Evolutionary conservation across 2,797 vertebrate genomes (phyloP), one percentile per base, ranked within the genome.

Genomic region (Holocentrus rufus): DNA sequence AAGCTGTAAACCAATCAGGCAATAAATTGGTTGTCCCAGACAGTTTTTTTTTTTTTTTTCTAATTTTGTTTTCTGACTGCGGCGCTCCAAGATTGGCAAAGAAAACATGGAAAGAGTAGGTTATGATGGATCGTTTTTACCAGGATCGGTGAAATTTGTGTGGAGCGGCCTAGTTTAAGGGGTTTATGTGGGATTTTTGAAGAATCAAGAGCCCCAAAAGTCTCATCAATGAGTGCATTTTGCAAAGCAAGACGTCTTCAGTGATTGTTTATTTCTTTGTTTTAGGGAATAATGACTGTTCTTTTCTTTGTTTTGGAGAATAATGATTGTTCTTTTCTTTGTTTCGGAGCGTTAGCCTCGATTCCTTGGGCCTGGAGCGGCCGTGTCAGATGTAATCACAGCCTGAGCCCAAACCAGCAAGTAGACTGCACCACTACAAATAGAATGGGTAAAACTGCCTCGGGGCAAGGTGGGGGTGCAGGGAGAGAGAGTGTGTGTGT

Each of bases 381-480:
- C 8, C 52, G 65, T 88, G 88, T 91, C 91, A 88, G 68, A 91
- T 79, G 67, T 50, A 66, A 92, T 90, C 81, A 84, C 52, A 22
- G 80, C 82, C 60, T 8, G 13, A 47, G 73, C 78, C 75, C 34
- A 18, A 30, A 86, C 80, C 81, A 80, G 72, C 72, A 53, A 84
- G 76, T 79, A 74, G 22, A 86, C 74, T 83, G 67, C 11, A 61
- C 60, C 59, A 55, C 69, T 72, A 58, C 79, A 61, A 78, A 83
- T 65, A 83, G 52, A 82, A 44, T 75, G 72, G 81, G 70, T 44
- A 63, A 74, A 68, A 83, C 39, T 27, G 85, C 87, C 88, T 14
- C 0, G 57, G 80, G 90, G 83, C 18, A n/a, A 65, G 61, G 79
- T 67, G 83, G 69, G 58, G 25, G 55, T 23, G 56, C 1, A 11